Conservation (phyloP, 2,888 invertebrate species). For the Cylloceria caligata region DNA sequence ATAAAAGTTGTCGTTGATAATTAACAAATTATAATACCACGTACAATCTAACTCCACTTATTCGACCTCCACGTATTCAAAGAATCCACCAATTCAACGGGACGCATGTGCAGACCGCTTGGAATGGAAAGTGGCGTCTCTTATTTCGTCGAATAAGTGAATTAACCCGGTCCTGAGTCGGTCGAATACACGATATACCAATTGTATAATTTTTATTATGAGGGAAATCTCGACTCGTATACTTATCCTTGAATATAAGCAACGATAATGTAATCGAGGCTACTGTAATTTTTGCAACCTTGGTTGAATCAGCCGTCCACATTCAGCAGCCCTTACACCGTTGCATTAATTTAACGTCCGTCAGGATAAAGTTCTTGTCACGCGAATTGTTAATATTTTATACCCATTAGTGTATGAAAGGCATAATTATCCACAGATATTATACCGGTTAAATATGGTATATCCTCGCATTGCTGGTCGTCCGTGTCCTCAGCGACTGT, state of each 20-base stretch:
- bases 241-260: constrained; percentile 14
- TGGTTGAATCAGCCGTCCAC: constrained; percentile 36
- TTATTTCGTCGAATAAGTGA: no score
- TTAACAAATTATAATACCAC: neutral
- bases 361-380: constrained; percentile 21
- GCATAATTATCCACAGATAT: constrained; percentile 15
- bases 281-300: constrained; percentile 39
- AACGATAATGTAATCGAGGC: neutral
- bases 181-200: no score
- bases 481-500: neutral
- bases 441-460: constrained; percentile 16
- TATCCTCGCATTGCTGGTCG: neutral
- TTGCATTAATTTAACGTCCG: constrained; percentile 6
- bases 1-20: neutral
- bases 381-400: constrained; percentile 29
- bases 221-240: neutral
- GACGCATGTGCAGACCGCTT: no score
- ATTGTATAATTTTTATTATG: neutral
- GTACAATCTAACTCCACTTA: no score
- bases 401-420: neutral
- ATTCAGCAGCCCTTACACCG: constrained; percentile 9
- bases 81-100: no score
- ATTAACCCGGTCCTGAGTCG: no score
- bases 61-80: no score
- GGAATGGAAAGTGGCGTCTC: no score